Conservation (phyloP, 1,140 invertebrate species). For the Pogonomyrmex californicus region DNA sequence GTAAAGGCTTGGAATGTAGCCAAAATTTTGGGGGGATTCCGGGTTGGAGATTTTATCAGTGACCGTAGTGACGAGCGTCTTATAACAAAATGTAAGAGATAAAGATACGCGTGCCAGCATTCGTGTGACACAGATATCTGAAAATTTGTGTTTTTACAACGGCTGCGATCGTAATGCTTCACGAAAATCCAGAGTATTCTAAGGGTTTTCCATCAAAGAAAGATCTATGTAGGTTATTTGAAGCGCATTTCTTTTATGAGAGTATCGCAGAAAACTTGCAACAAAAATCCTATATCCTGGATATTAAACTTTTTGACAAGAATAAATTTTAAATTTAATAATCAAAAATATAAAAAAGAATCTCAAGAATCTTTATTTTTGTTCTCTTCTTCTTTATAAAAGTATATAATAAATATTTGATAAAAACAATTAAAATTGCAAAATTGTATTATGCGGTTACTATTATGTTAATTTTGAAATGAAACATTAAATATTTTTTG, state of each 20-base stretch:
- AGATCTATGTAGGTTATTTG: background rate
- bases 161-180: background rate
- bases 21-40: slow-evolving; percentile 38
- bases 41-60: slow-evolving; percentile 52
- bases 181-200: background rate
- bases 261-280: background rate
- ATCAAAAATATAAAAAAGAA: background rate
- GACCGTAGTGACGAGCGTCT: slow-evolving; percentile 53
- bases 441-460: no score
- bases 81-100: background rate
- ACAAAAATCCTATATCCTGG: background rate
- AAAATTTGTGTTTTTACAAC: slow-evolving; percentile 61
- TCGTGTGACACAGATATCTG: background rate
- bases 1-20: slow-evolving; percentile 56
- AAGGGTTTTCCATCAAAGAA: background rate
- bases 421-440: no score
- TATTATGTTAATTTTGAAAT: no score
- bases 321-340: background rate
- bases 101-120: background rate
- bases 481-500: no score
- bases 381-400: no score
- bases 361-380: no score
- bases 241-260: background rate
- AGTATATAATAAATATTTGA: no score
- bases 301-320: background rate